Base-by-base conservation (phyloP, 2,113 vertebrate genomes). In the Rhizomys pruinosus region DNA sequence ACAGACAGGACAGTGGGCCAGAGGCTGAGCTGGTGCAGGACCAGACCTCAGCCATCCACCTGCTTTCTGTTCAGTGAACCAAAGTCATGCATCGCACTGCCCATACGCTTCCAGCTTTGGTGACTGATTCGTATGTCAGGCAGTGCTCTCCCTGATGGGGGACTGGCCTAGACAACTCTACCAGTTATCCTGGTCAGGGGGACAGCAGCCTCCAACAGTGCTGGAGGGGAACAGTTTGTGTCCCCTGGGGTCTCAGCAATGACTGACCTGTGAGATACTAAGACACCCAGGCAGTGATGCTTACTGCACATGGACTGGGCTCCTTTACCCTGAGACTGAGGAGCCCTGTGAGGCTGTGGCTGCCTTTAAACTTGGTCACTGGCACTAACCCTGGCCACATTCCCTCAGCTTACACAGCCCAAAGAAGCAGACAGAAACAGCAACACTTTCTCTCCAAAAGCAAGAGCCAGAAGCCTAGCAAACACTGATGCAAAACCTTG, bases 241-340 rank as follows among this genome's bases (percentile, higher is more conserved):
- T 77, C 42, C 61, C 25, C n/a, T 68, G 34, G 63, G 61, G 34
- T 64, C 3, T 61, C 2, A 1, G 29, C 23, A 37, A 22, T 47
- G 2, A 57, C 17, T 61, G 20, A 64, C 1, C 0, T 1, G 1
- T 72, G 85, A 89, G 78, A 87, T 64, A 85, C 42, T 73, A 94
- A 86, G 94, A 90, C 93, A 73, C 47, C 7, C 90, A 77, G 91
- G 84, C 23, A 78, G n/a, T 92, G 95, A 96, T 94, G 97, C 93
- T 95, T 29, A 37, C 92, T 68, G 84, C 73, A 44, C 74, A 91
- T 37, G 78, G 85, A 44, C 29, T 74, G 29, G 8, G 23, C 73
- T 25, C 44, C 44, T 17, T 37, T 12, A 29, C 1, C 29, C 69
- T 3, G 15, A 44, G 52, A 61, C 57, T 1, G 6, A 69, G 3